Evolutionary conservation across 2,888 invertebrate species (phyloP).

Genomic region (Protophormia terraenovae): DNA sequence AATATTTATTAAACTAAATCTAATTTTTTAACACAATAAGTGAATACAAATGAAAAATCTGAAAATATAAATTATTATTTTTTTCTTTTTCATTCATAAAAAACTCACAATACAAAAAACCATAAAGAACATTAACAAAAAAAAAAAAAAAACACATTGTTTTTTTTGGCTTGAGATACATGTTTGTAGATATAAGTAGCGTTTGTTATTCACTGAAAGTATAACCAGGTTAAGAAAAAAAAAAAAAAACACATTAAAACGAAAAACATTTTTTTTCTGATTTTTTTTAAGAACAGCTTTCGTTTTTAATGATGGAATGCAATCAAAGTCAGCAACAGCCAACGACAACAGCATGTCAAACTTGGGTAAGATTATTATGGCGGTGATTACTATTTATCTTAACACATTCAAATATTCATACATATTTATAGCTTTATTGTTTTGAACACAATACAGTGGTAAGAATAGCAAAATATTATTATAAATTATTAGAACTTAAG

Average conservation of each 20-base stretch:
- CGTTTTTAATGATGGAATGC: constrained; percentile 63
- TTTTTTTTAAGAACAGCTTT: constrained; percentile 57
- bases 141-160: neutral
- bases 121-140: neutral
- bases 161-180: neutral
- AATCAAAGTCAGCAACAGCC: neutral
- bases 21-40: neutral
- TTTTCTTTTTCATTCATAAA: neutral
- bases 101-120: neutral
- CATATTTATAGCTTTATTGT: too few relatives aligned
- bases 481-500: too few relatives aligned
- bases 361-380: neutral
- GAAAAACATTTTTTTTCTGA: neutral
- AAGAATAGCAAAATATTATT: neutral
- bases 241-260: constrained; percentile 4
- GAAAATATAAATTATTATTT: neutral
- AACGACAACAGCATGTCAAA: constrained; percentile 34
- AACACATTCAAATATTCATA: too few relatives aligned
- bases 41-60: neutral
- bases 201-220: neutral
- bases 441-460: neutral
- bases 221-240: constrained; percentile 16
- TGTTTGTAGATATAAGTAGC: neutral
- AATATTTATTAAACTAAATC: neutral
- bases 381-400: neutral